Percentiles rank a stretch among this genome's conserved stretches.
phyloP scores from a whole-genome alignment of 2,113 vertebrate genomes.

The Ptychochromis oligacanthus region DNA sequence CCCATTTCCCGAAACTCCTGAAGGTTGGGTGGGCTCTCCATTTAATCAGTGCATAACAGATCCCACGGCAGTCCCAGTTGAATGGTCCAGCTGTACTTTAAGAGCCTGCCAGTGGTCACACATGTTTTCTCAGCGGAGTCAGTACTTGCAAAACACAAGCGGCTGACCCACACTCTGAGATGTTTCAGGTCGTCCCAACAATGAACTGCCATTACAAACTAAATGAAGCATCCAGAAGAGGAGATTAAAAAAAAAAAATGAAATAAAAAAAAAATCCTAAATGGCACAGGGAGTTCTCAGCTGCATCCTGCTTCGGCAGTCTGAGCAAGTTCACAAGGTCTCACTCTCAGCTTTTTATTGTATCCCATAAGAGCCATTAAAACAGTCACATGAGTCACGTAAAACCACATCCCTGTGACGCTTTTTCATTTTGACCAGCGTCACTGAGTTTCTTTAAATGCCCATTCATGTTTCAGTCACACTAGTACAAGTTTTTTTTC shows the following conservation, averaged over 20 bases:
- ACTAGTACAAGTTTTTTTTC: background rate
- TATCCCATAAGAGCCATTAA: constrained; percentile 64
- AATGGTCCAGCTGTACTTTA: constrained; percentile 65
- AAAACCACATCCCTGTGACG: constrained; percentile 49
- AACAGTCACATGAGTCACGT: constrained; percentile 52
- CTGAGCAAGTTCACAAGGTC: constrained; percentile 62
- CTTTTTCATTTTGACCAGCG: constrained; percentile 11
- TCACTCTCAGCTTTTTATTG: constrained; percentile 53
- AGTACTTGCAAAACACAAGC: constrained; percentile 41
- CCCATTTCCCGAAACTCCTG: constrained; percentile 10
- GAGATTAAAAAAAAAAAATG: background rate
- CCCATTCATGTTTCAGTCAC: background rate
- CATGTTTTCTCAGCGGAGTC: constrained; percentile 66
- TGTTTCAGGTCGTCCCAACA: constrained; percentile 36
- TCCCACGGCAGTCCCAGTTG: constrained; percentile 34
- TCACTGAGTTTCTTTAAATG: background rate
- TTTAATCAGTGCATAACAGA: constrained; percentile 20
- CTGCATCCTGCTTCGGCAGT: constrained; percentile 79
- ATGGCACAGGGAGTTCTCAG: constrained; percentile 70
- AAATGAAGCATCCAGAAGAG: constrained; percentile 19
- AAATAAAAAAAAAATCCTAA: constrained; percentile 25
- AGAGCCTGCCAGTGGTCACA: constrained; percentile 60
- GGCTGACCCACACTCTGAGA: constrained; percentile 28
- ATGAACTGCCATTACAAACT: background rate
- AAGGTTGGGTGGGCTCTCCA: constrained; percentile 18